These are phyloP conservation scores for Galerucella pusilla DNA, from an alignment of 2,888 invertebrate species.

Conservation along the genomic window DNA sequence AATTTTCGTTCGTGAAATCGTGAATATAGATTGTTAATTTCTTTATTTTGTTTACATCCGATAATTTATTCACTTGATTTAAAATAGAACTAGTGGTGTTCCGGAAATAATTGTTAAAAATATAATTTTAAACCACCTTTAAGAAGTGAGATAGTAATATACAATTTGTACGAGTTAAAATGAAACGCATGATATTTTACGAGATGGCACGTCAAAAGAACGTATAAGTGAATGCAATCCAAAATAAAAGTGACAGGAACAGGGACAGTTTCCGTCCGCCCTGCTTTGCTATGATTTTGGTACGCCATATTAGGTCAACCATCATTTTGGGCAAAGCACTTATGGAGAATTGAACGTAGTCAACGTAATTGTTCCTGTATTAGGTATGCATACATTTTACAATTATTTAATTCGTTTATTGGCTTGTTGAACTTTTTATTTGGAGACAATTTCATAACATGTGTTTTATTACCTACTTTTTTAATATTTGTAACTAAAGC, in stretches of 20 bases:
- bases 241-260: too few species aligned
- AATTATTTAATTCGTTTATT: too few species aligned
- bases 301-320: background rate
- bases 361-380: background rate
- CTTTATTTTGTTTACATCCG: background rate
- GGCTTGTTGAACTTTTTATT: too few species aligned
- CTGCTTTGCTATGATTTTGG: background rate
- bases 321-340: background rate
- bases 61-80: background rate
- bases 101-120: background rate
- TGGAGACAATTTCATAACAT: too few species aligned
- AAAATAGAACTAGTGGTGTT: background rate
- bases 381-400: background rate
- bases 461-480: too few species aligned
- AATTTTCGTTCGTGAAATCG: too few species aligned
- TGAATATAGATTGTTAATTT: background rate
- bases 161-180: background rate
- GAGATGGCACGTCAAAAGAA: background rate
- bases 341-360: background rate
- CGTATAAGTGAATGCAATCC: background rate
- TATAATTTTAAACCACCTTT: background rate
- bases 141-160: background rate
- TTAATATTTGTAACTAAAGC: too few species aligned
- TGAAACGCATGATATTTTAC: background rate
- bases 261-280: too few species aligned